Evolutionary conservation across 2,113 vertebrate species (phyloP).

Genomic region (Dipodomys merriami): DNA sequence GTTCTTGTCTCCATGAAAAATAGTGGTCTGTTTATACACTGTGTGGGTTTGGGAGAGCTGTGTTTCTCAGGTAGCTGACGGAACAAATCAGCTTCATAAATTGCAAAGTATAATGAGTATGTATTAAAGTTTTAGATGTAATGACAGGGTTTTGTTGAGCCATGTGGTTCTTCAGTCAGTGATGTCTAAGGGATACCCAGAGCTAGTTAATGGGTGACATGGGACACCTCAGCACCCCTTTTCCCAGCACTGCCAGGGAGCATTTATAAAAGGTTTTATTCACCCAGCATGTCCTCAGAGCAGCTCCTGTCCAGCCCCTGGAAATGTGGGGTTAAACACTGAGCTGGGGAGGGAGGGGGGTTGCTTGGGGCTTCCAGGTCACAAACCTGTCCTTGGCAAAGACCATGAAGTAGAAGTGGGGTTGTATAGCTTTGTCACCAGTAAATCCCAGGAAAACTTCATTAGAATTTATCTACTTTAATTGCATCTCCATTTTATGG

Average conservation of each 20-base stretch:
- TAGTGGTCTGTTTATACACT: slow-evolving; percentile 62
- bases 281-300: neutral
- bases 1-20: slow-evolving; percentile 34
- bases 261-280: no score
- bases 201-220: neutral
- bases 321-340: neutral
- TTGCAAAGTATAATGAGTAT: slow-evolving; percentile 59
- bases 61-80: slow-evolving; percentile 70
- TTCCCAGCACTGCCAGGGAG: rapidly evolving
- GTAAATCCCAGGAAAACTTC: slow-evolving; percentile 62
- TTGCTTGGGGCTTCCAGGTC: neutral
- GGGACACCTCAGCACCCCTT: neutral
- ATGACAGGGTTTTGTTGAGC: slow-evolving; percentile 67
- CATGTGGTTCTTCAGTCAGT: slow-evolving; percentile 40
- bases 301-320: neutral
- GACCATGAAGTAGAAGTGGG: neutral
- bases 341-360: no score
- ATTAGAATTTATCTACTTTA: slow-evolving; percentile 57
- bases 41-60: slow-evolving; percentile 48
- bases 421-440: slow-evolving; percentile 37
- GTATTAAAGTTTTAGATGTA: slow-evolving; percentile 50
- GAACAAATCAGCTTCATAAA: slow-evolving; percentile 68
- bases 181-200: slow-evolving; percentile 4
- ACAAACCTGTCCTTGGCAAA: neutral
- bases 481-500: slow-evolving; percentile 62